Evolutionary conservation across 2,888 invertebrate genomes (phyloP), one percentile per base, ranked within the genome.

Genomic region (Chorisops tibialis): DNA sequence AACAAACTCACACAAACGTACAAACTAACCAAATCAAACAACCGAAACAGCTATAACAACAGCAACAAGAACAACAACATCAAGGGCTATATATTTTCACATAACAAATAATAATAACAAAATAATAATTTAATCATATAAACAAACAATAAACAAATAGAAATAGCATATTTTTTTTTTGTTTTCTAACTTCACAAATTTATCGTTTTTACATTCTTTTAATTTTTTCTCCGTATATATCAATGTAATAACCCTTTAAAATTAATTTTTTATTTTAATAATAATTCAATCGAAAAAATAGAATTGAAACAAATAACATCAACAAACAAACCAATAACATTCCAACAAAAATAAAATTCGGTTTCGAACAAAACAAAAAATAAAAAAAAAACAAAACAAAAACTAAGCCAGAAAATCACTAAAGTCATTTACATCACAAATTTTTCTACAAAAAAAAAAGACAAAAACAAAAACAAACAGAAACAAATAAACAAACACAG

Each of bases 101-200:
- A 62, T 39, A 22, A 14, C 64, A 59, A 58, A 62, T 5, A 18
- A 48, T n/a, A 66, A 66, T 65, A 49, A 35, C 62, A 63, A 61
- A 24, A 61, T n/a, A n/a, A n/a, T n/a, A n/a, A n/a, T n/a, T n/a
- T n/a, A n/a, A n/a, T n/a, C n/a, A n/a, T n/a, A n/a, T n/a, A n/a
- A n/a, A n/a, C n/a, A n/a, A n/a, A n/a, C n/a, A n/a, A n/a, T n/a
- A n/a, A n/a, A n/a, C n/a, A n/a, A n/a, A n/a, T n/a, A n/a, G n/a
- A n/a, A n/a, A n/a, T n/a, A n/a, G n/a, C n/a, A n/a, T n/a, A n/a
- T n/a, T n/a, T n/a, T n/a, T n/a, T n/a, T n/a, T n/a, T n/a, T n/a
- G n/a, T n/a, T n/a, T n/a, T n/a, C n/a, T n/a, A n/a, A n/a, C n/a
- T n/a, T n/a, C n/a, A n/a, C n/a, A n/a, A n/a, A n/a, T n/a, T n/a